Percentiles rank a stretch among this genome's conserved stretches.
phyloP scores from a whole-genome alignment of 2,113 vertebrate species.

The Podiceps cristatus region DNA sequence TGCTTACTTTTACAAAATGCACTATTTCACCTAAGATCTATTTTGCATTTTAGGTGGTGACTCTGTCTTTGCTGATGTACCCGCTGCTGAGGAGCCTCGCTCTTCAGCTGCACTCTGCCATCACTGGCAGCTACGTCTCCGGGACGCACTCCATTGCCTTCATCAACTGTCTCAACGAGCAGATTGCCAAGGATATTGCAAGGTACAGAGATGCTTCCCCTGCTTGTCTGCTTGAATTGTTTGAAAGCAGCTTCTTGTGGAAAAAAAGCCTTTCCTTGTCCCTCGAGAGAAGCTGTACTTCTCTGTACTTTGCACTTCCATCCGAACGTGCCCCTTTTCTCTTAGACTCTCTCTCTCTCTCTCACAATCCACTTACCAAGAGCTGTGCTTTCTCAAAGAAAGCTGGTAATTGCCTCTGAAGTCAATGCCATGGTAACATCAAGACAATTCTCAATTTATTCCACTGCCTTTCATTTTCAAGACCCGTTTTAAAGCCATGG shows the following conservation, averaged over 20 bases:
- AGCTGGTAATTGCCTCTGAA: not conserved
- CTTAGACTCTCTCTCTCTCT: not conserved
- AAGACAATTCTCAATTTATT: not conserved
- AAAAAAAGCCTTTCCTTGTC: not conserved
- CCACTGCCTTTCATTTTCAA: not conserved
- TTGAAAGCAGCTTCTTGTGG: not conserved
- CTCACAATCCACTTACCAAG: not conserved
- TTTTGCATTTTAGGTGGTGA: conserved; percentile 57
- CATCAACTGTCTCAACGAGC: conserved; percentile 87
- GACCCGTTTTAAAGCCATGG: not conserved
- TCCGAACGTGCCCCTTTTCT: not conserved
- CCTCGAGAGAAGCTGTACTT: not conserved
- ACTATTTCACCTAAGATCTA: fast-evolving
- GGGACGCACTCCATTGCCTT: conserved; percentile 85
- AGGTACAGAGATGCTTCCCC: conserved; percentile 71
- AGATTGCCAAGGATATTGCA: conserved; percentile 85
- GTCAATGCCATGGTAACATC: not conserved
- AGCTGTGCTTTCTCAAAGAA: not conserved
- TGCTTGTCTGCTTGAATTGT: not conserved
- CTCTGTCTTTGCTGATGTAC: conserved; percentile 74
- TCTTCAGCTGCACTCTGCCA: conserved; percentile 70
- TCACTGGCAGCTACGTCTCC: conserved; percentile 81
- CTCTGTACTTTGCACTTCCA: not conserved
- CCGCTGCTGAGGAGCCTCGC: conserved; percentile 76
- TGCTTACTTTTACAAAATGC: not conserved